These are phyloP conservation scores for Drosophila watanabei DNA, from an alignment of 1,140 invertebrate genomes.

Conservation along the genomic window DNA sequence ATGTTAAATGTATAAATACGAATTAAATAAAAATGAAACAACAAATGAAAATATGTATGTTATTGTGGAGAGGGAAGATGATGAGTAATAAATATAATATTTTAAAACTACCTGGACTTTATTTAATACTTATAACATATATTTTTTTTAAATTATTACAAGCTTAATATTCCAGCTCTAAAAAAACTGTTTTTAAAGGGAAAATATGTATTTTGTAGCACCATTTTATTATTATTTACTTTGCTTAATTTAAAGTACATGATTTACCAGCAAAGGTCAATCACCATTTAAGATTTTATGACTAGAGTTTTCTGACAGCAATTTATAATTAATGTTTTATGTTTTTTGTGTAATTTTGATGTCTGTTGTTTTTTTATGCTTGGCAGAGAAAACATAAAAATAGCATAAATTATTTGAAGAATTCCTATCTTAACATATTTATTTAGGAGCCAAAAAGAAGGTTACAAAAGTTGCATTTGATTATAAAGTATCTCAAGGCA, in stretches of 20 bases:
- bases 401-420: too few relatives aligned
- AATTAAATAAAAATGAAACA: slow-evolving; percentile 57
- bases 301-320: background rate
- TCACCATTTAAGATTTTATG: background rate
- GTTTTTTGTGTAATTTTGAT: background rate
- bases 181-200: too few relatives aligned
- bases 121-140: too few relatives aligned
- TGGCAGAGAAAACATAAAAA: too few relatives aligned
- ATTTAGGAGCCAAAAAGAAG: background rate
- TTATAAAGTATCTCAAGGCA: background rate
- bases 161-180: too few relatives aligned
- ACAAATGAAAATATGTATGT: background rate
- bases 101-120: too few relatives aligned
- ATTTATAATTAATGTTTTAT: background rate
- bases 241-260: background rate
- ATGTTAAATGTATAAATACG: slow-evolving; percentile 72
- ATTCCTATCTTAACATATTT: background rate
- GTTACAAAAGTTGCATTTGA: background rate
- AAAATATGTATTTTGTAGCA: too few relatives aligned
- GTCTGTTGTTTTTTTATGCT: background rate
- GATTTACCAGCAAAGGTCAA: background rate
- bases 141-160: too few relatives aligned
- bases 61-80: background rate
- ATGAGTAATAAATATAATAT: background rate
- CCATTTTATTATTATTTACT: background rate